Evolutionary conservation across 2,888 invertebrate genomes (phyloP), one percentile per base, ranked within the genome.

Genomic region (Himalopsyche kuldschensis): DNA sequence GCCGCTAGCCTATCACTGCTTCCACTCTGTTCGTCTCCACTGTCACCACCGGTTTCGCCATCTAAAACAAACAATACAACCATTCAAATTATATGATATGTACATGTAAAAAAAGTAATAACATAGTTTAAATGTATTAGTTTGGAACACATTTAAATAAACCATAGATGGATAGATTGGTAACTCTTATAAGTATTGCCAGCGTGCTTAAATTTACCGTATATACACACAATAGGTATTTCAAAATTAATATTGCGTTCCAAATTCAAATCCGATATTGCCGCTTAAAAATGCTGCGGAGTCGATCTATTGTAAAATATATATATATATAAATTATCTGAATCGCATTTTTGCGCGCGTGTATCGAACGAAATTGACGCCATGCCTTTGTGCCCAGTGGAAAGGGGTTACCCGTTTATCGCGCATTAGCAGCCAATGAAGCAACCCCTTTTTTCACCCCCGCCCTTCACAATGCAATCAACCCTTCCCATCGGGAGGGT

Each of bases 21-120:
- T 87, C 91, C 90, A 88, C 94, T 94, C 86, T 93, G 91, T 84
- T 94, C 94, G 78, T 93, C 93, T 87, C 93, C 94, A 86, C 93
- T 90, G 87, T 94, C 94, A 41, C 93, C 93, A 87, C 93, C 93
- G 84, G 92, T 91, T 86, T 93, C 93, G 85, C 91, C 92, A 90
- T 93, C 94, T 94, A 90, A 0, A 91, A 92, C 27, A 84, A 86
- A 41, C 2, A 41, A 8, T 35, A 1, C 4, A 35, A 41, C 2
- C 41, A 41, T 3, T 15, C 3, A 0, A 15, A 41, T 41, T 41
- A 41, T 15, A 6, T n/a, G n/a, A n/a, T n/a, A n/a, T n/a, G n/a
- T n/a, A n/a, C n/a, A n/a, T n/a, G n/a, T n/a, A n/a, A n/a, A n/a
- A n/a, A n/a, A n/a, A n/a, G n/a, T n/a, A n/a, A n/a, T n/a, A n/a